Evolutionary conservation across 2,113 vertebrate genomes (phyloP).

Genomic region (Pachyramphus minor): DNA sequence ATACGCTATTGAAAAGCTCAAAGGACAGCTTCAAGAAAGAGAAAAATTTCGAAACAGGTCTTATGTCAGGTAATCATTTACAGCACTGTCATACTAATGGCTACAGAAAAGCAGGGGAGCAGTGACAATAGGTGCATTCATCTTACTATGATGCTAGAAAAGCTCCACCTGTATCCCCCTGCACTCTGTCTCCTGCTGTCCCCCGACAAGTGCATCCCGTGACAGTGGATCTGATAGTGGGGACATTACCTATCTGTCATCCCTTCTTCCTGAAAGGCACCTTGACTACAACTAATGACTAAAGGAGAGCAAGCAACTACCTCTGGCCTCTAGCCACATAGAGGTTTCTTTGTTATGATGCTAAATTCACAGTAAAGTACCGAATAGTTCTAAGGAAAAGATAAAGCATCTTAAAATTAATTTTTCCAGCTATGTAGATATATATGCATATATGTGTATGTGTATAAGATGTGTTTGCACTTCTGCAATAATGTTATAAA

Average conservation of each 20-base stretch:
- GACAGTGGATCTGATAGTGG: constrained; percentile 55
- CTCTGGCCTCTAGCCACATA: neutral
- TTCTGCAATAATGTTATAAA: neutral
- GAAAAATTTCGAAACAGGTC: constrained; percentile 67
- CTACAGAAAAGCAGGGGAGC: constrained; percentile 57
- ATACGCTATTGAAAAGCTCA: constrained; percentile 50
- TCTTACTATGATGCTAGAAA: constrained; percentile 67
- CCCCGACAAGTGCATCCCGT: constrained; percentile 45
- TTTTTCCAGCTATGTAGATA: neutral
- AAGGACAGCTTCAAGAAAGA: constrained; percentile 61
- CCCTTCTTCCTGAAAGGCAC: constrained; percentile 77
- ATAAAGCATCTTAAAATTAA: neutral
- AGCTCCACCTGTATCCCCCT: constrained; percentile 66
- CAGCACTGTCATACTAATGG: constrained; percentile 75
- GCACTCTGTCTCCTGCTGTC: constrained; percentile 70
- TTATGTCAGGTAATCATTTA: constrained; percentile 75
- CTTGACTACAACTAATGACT: constrained; percentile 70
- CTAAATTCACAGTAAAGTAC: neutral
- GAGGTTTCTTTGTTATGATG: neutral
- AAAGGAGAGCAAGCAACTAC: constrained; percentile 43
- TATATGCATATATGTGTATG: rapidly evolving
- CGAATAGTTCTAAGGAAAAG: neutral
- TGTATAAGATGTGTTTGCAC: neutral
- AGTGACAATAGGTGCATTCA: constrained; percentile 72
- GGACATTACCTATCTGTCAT: constrained; percentile 71